Conservation (phyloP, 2,888 invertebrate species). For the Tethea ocularis region DNA sequence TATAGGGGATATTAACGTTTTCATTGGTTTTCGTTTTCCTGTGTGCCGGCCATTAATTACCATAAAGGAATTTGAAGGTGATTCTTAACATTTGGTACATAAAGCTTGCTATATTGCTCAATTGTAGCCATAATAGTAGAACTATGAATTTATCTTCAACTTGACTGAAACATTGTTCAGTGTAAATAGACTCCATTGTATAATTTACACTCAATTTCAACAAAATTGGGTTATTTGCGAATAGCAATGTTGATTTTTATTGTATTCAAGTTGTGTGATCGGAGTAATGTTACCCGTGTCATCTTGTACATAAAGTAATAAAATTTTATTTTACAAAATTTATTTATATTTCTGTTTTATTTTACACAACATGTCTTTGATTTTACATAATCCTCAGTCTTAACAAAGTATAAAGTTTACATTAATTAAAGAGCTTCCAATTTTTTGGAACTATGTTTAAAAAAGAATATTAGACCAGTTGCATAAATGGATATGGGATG, state of each 20-base stretch:
- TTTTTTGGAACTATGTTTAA: no score
- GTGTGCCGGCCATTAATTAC: no score
- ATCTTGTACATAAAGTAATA: slow-evolving; percentile 81
- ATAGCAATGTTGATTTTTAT: slow-evolving; percentile 54
- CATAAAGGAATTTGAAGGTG: no score
- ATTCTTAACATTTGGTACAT: not conserved
- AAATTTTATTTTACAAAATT: slow-evolving; percentile 78
- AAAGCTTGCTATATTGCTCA: slow-evolving; percentile 5
- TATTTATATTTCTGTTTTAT: slow-evolving; percentile 56
- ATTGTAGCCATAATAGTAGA: not conserved
- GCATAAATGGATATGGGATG: no score
- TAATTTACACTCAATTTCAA: slow-evolving; percentile 18
- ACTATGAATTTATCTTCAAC: not conserved
- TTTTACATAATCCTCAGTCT: not conserved
- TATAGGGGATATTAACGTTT: not conserved
- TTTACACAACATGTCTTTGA: slow-evolving; percentile 23
- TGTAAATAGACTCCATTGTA: slow-evolving; percentile 25
- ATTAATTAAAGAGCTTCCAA: no score
- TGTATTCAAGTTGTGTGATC: slow-evolving; percentile 64
- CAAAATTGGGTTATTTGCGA: slow-evolving; percentile 31
- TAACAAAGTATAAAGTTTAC: not conserved
- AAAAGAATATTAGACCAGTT: no score
- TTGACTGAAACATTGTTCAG: slow-evolving; percentile 18
- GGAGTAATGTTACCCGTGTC: slow-evolving; percentile 70
- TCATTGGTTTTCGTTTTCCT: no score